Conservation (phyloP, 1,140 invertebrate species). For the Penaeus indicus region DNA sequence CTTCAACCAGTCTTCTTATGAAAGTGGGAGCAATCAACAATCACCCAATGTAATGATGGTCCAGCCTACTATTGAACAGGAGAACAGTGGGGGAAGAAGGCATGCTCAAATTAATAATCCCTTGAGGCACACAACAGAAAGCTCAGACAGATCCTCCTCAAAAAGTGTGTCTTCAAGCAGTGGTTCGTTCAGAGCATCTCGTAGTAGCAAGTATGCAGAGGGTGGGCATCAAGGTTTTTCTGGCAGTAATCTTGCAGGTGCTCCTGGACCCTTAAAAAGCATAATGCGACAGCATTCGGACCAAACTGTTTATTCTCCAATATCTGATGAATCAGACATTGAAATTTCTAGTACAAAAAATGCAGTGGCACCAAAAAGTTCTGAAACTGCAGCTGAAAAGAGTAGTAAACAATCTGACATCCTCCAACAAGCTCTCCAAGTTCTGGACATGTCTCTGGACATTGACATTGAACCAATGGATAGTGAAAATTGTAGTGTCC, state of each 20-base stretch:
- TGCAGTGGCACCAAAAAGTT: not conserved
- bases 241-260: not conserved
- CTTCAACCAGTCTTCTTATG: no score
- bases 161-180: not conserved
- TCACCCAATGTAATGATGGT: no score
- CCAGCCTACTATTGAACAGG: no score
- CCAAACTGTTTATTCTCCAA: constrained; percentile 47
- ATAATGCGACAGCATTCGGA: constrained; percentile 43
- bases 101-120: no score
- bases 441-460: constrained; percentile 25
- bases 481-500: not conserved
- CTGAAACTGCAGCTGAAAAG: not conserved
- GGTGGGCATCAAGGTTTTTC: not conserved
- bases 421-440: constrained; percentile 42
- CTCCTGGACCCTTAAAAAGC: constrained; percentile 4
- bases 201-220: not conserved
- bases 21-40: no score
- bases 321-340: constrained; percentile 52
- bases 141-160: not conserved
- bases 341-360: constrained; percentile 23
- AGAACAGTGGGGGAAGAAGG: no score
- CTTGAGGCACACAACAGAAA: no score
- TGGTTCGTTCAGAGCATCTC: not conserved
- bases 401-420: constrained; percentile 29
- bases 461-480: constrained; percentile 48